phyloP scores from a whole-genome alignment of 2,113 vertebrate species.

The Ptilorrhoa leucosticta region DNA sequence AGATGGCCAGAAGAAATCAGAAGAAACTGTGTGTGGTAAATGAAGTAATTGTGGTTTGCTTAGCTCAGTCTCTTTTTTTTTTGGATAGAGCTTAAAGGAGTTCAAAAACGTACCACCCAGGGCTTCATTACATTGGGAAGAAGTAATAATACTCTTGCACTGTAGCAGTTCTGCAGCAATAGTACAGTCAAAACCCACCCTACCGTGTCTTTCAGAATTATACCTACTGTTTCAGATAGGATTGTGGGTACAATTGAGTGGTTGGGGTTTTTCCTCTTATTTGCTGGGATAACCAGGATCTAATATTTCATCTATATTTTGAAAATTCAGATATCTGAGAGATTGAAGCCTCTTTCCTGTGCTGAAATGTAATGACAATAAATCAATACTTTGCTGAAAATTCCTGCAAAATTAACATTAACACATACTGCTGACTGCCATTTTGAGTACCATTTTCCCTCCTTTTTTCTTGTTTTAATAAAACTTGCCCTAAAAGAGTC shows the following conservation, averaged over 20 bases:
- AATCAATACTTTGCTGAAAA: background rate
- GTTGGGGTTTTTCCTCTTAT: background rate
- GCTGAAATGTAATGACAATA: background rate
- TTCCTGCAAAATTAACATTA: background rate
- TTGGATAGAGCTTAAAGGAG: background rate
- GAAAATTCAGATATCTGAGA: background rate
- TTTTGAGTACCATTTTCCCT: background rate
- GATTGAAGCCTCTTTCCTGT: background rate
- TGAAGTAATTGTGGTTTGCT: constrained; percentile 1
- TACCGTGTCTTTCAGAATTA: background rate
- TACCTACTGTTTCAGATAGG: background rate
- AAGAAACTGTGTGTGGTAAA: background rate
- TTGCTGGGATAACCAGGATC: background rate
- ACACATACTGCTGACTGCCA: background rate
- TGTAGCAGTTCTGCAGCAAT: background rate
- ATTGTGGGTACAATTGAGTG: background rate
- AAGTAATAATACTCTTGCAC: background rate
- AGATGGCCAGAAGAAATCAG: background rate
- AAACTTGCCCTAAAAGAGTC: background rate
- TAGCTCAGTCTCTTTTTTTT: background rate
- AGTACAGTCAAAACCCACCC: background rate
- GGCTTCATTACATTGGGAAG: background rate
- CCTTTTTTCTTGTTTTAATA: background rate
- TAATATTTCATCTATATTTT: background rate
- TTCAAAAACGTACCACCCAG: background rate